Conservation (phyloP, 2,888 invertebrate species). For the Ophion slaviceki region DNA sequence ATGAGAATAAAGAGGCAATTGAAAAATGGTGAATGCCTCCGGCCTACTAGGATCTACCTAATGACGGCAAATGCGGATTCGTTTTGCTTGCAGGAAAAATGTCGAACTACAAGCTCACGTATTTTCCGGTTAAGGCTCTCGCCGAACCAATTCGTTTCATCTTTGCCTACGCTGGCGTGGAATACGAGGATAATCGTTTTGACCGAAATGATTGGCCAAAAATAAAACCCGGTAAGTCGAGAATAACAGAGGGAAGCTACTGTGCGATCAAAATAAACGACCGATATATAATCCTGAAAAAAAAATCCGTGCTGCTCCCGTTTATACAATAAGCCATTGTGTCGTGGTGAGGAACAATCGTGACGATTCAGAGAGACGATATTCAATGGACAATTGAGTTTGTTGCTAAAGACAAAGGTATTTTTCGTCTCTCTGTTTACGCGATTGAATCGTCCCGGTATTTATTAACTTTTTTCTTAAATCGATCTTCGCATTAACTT, state of each 20-base stretch:
- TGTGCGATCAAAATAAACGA: neutral
- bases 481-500: neutral
- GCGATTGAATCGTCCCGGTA: neutral
- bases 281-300: neutral
- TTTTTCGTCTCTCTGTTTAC: neutral
- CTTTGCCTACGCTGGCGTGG: conserved; percentile 79
- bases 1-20: neutral
- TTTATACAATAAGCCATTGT: conserved; percentile 50
- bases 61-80: neutral
- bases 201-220: conserved; percentile 77
- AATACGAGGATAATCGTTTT: conserved; percentile 82
- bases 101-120: conserved; percentile 81
- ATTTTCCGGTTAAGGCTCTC: conserved; percentile 82
- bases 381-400: conserved; percentile 51
- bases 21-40: too few relatives aligned
- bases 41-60: too few relatives aligned
- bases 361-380: conserved; percentile 45
- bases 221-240: conserved; percentile 72
- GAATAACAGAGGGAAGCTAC: neutral
- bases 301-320: neutral
- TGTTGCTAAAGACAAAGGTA: neutral
- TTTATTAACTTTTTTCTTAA: neutral
- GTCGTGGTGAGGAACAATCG: conserved; percentile 39
- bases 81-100: conserved; percentile 60
- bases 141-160: conserved; percentile 82